Conservation (phyloP, 1,140 invertebrate species). For the Orchesella cincta region DNA sequence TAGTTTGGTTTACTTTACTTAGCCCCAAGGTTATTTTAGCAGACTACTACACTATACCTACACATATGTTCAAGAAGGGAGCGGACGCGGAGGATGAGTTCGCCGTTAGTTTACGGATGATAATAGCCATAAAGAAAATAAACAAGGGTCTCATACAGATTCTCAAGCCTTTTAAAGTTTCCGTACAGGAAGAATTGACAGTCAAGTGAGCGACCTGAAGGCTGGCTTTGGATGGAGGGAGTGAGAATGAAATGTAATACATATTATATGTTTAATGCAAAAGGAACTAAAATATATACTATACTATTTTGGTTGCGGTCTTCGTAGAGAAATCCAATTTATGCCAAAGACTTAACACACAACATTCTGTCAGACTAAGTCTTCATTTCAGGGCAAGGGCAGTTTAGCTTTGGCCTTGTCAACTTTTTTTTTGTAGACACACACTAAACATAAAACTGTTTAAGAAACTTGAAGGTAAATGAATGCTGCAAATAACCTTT, state of each 20-base stretch:
- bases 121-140: constrained; percentile 39
- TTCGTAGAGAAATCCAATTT: background rate
- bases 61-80: background rate
- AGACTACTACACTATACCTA: background rate
- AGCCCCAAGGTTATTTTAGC: background rate
- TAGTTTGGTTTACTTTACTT: background rate
- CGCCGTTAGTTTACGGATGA: constrained; percentile 16
- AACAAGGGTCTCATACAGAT: constrained; percentile 2
- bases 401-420: too few species aligned
- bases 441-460: too few species aligned
- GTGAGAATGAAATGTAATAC: too few species aligned
- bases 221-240: background rate
- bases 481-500: too few species aligned
- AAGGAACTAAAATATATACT: background rate
- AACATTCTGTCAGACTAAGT: background rate
- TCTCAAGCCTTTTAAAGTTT: constrained; percentile 41
- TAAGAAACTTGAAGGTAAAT: too few species aligned
- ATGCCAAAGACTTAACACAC: too few species aligned
- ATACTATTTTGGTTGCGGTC: background rate
- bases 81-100: background rate
- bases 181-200: constrained; percentile 44
- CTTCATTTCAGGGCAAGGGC: too few species aligned
- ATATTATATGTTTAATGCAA: too few species aligned
- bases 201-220: background rate
- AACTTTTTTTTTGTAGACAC: too few species aligned